Evolutionary conservation across 2,797 vertebrate species (phyloP), one percentile per base, ranked within the genome.

Genomic region (Galagoides demidoff): DNA sequence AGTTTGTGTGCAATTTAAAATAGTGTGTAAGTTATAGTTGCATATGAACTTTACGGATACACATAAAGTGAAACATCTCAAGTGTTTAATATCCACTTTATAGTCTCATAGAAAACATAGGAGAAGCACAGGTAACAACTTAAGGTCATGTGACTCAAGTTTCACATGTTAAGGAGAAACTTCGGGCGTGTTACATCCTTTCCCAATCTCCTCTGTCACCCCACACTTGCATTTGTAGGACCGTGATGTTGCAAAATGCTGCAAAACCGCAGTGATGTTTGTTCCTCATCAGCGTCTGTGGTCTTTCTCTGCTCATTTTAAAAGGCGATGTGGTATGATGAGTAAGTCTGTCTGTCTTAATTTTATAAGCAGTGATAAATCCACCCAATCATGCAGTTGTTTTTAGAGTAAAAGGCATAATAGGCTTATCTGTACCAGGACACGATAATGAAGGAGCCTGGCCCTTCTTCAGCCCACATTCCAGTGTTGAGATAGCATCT

Each of bases 241-340:
- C 78, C 61, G 12, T 16, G 23, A 73, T 86, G 12, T 59, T 82
- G 22, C 6, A 94, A 92, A 96, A 94, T 73, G 31, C 82, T n/a
- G 29, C 45, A 25, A 92, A 63, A 86, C 5, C 23, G 19, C 34
- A 59, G 16, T 37, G 27, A 9, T 1, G 7, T 7, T 43, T 29
- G 74, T 82, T 66, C 10, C 34, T 79, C 19, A 82, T 76, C 45
- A 84, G 43, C n/a, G 25, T 52, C 14, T 78, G 55, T 52, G 49
- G 49, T 71, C 68, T 66, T 57, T 55, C 55, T 71, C 68, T 68
- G 73, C 23, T 86, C 11, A 37, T 70, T 82, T 89, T 34, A 55
- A 16, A 27, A 43, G 25, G 39, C 37, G 66, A 5, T 52, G 4
- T 17, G 52, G 10, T 12, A 27, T 6, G 31, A 12, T 43, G n/a